A percentile compares a stretch with the other conserved stretches of the same genome.
phyloP scores from a whole-genome alignment of 1,140 invertebrate genomes.

The Drosophila mayri region DNA sequence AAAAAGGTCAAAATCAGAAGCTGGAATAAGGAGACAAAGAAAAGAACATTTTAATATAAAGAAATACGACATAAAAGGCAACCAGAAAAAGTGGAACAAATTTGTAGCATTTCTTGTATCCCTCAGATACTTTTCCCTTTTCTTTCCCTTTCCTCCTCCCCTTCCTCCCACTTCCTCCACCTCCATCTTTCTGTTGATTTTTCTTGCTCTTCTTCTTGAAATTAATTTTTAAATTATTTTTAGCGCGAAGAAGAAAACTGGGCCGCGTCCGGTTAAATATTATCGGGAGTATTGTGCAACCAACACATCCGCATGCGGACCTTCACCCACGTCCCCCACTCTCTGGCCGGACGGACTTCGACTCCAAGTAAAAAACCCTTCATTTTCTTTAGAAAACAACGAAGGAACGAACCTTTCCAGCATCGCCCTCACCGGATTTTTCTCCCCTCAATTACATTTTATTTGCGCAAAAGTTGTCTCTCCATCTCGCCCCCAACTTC shows the following conservation, averaged over 20 bases:
- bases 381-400: slow-evolving; percentile 14
- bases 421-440: slow-evolving; percentile 39
- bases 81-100: slow-evolving; percentile 14
- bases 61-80: neutral
- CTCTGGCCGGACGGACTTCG: neutral
- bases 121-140: slow-evolving; percentile 24
- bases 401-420: slow-evolving; percentile 29
- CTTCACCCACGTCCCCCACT: neutral
- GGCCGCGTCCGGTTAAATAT: slow-evolving; percentile 44
- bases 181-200: slow-evolving; percentile 66
- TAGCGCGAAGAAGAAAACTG: slow-evolving; percentile 22
- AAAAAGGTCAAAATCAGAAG: slow-evolving; percentile 1
- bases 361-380: slow-evolving; percentile 8
- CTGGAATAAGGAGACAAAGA: neutral
- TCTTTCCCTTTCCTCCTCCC: too few relatives aligned
- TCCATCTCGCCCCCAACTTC: slow-evolving; percentile 8
- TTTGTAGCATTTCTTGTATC: slow-evolving; percentile 10
- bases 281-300: slow-evolving; percentile 18
- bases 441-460: slow-evolving; percentile 76
- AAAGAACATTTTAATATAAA: neutral
- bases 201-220: slow-evolving; percentile 58
- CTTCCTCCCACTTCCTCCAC: slow-evolving; percentile 19
- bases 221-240: slow-evolving; percentile 77
- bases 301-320: slow-evolving; percentile 12
- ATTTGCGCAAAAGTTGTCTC: slow-evolving; percentile 63